These are phyloP conservation scores for Stichodactyla helianthus DNA, from an alignment of 64 coral and sea anemone species.

Conservation along the genomic window DNA sequence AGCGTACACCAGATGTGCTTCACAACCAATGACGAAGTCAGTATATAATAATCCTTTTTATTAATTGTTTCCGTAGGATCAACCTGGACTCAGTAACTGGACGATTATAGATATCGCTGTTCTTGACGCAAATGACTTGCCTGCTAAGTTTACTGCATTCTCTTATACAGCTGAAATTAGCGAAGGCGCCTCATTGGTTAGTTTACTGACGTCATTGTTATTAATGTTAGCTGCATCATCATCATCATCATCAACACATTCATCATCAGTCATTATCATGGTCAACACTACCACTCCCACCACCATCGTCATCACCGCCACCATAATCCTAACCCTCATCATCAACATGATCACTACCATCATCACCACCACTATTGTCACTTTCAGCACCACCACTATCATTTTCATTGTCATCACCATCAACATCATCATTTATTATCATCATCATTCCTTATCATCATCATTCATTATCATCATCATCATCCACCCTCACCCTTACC, in stretches of 20 bases:
- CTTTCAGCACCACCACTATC: too few relatives aligned
- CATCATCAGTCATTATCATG: background rate
- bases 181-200: conserved; percentile 38
- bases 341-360: background rate
- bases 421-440: too few relatives aligned
- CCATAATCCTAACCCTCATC: background rate
- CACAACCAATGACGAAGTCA: too few relatives aligned
- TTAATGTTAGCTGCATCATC: background rate
- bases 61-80: conserved; percentile 7
- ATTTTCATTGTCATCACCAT: background rate
- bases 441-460: background rate
- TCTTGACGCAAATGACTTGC: conserved; percentile 41
- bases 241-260: too few relatives aligned
- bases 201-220: background rate
- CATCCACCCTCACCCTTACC: background rate
- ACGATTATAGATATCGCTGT: conserved; percentile 32
- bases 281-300: background rate
- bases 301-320: background rate
- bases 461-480: background rate
- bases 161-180: conserved; percentile 10
- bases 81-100: conserved; percentile 37
- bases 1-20: too few relatives aligned
- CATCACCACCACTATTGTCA: background rate
- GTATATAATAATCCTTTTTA: too few relatives aligned
- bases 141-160: conserved; percentile 29